Evolutionary conservation across 2,888 invertebrate species (phyloP).

Genomic region (Eilema depressum): DNA sequence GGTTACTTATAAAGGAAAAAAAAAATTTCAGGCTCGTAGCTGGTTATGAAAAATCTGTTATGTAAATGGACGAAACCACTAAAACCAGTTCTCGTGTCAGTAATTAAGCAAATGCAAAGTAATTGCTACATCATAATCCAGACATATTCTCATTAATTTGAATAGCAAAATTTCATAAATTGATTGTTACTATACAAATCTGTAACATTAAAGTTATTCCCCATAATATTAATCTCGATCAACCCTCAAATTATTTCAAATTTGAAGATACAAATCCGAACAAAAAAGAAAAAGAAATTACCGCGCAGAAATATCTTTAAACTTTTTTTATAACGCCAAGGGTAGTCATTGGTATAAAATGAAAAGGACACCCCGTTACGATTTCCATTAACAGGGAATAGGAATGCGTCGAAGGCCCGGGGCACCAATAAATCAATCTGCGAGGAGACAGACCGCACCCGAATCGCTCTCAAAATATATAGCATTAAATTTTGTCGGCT

Average conservation of each 20-base stretch:
- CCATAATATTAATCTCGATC: conserved; percentile 38
- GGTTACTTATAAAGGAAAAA: no score
- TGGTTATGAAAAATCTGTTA: no score
- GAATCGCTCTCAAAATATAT: conserved; percentile 57
- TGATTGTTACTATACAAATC: neutral
- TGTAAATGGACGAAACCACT: no score
- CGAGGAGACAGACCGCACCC: conserved; percentile 58
- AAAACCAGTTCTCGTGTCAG: no score
- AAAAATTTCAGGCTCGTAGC: no score
- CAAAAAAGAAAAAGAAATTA: conserved; percentile 36
- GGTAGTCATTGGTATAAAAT: conserved; percentile 71
- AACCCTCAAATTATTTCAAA: conserved; percentile 36
- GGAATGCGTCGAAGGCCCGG: conserved; percentile 67
- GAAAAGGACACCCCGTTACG: conserved; percentile 72
- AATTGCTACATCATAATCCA: neutral
- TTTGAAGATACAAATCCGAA: conserved; percentile 36
- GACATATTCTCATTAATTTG: no score
- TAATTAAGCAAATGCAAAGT: no score
- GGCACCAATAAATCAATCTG: conserved; percentile 76
- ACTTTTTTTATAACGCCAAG: conserved; percentile 38
- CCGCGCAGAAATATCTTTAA: conserved; percentile 32
- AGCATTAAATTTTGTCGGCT: conserved; percentile 56
- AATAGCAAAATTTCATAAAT: neutral
- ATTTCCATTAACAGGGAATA: conserved; percentile 75
- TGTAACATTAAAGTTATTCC: conserved; percentile 22